Base-by-base conservation (phyloP, 2,888 invertebrate genomes). In the Bombylius discolor region DNA sequence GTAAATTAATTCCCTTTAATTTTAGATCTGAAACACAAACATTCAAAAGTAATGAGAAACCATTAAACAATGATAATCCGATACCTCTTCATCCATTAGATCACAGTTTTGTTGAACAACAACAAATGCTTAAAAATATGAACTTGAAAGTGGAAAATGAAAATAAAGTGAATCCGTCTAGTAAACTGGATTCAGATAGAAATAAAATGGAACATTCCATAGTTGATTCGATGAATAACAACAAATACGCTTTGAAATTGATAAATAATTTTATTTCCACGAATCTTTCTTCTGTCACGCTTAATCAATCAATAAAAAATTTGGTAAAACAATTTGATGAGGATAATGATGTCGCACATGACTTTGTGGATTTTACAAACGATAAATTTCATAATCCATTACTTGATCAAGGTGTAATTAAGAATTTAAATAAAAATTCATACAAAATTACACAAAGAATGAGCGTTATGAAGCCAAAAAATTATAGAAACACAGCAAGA, bases 361-460 rank as follows among this genome's bases (percentile, higher is more conserved):
- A 42, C 11, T 42, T 5, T 11, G 39, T 42, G 5, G 39, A 42
- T 14, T 23, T 49, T n/a, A 47, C 51, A 4, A 60, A 60, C 42
- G 59, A 59, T 51, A 55, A 55, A 14, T 59, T 59, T 39, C 51
- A 49, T 33, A 54, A 57, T 53, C 59, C 59, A 2, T 39, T 57
- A 31, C 51, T 55, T 14, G 49, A 55, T 44, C 9, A 51, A 23
- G 23, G 23, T 23, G 23, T 23, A 23, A 2, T 23, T 23, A 23
- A 3, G 23, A 23, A 23, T 23, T 23, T 23, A 23, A 23, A 23
- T 23, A 23, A 23, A 23, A 23, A 23, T 23, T 23, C 23, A 23
- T 23, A 23, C 3, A 23, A 23, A 23, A 23, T 23, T 23, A 23
- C 23, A 23, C 23, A 23, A 23, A 23, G 23, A 23, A 23, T 23